Base-by-base conservation (phyloP, 2,888 invertebrate species). In the Cataglyphis rosenhaueri region DNA sequence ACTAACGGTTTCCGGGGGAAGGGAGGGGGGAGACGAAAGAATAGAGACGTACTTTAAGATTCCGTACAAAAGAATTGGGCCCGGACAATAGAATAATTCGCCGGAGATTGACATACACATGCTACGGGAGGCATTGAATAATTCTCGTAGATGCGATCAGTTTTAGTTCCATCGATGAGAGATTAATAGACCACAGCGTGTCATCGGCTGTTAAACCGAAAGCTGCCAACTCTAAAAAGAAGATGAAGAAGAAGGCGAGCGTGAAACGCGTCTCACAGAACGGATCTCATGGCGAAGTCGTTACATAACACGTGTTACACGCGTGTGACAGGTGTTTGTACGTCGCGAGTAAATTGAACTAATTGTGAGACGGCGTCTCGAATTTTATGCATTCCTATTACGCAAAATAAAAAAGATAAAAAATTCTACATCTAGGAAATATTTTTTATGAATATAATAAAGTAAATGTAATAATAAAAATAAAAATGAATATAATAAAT, bases 201-300 rank as follows among this genome's bases (percentile, higher is more conserved):
- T 65, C 66, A 85, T 79, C 25, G 59, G 18, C 35, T 6, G 65
- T 75, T 38, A n/a, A 29, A 75, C 32, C 78, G 75, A 44, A 52
- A 44, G 41, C 44, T 74, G 71, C 35, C 64, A 18, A 66, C 44
- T 65, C 52, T 64, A 64, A 35, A 83, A 84, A 79, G 78, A 68
- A 68, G 21, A 59, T 74, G 61, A 68, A 59, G 81, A 79, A 81
- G 81, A 79, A 81, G 83, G 86, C 71, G 81, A 79, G 84, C 82
- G 82, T 85, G 81, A 89, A 88, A 83, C 85, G 66, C 82, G 84
- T 64, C 74, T 64, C n/a, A 41, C 64, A 41, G 75, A 84, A 82
- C 85, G 83, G n/a, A 65, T 88, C 89, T 81, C 89, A 91, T 89
- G 87, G 85, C 88, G 85, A 70, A 70, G 84, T 79, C 62, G 83